These are phyloP conservation scores for Carlito syrichta DNA, from an alignment of 2,113 vertebrate genomes.

Conservation along the genomic window DNA sequence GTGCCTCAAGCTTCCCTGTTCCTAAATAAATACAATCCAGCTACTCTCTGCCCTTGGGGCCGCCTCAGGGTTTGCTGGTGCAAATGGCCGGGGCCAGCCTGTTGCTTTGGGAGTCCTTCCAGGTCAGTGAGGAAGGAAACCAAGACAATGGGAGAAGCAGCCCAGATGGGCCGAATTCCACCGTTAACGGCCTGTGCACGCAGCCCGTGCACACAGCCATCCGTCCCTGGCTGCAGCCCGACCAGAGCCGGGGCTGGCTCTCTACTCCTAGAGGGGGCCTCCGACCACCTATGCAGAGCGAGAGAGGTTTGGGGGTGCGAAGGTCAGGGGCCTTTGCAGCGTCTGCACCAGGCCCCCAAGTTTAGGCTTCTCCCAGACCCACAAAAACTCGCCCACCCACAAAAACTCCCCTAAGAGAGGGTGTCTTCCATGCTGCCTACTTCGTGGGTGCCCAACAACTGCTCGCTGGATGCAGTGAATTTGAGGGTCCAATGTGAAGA, in stretches of 20 bases:
- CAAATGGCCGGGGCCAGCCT: neutral
- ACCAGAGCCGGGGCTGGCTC: rapidly evolving
- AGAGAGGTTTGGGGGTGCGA: rapidly evolving
- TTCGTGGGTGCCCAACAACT: rapidly evolving
- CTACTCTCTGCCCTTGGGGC: neutral
- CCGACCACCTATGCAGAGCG: rapidly evolving
- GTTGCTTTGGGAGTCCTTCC: neutral
- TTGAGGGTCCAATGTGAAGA: rapidly evolving
- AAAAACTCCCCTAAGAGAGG: too few relatives aligned
- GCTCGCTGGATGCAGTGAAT: rapidly evolving
- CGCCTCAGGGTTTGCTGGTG: neutral
- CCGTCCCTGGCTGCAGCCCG: neutral
- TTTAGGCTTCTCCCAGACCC: neutral
- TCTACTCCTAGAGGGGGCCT: neutral
- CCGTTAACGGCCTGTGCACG: neutral
- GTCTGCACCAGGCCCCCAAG: neutral
- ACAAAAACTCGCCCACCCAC: too few relatives aligned
- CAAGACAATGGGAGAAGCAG: neutral
- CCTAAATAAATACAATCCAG: neutral
- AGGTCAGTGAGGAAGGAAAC: neutral
- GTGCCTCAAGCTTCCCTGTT: constrained; percentile 3
- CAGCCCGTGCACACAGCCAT: neutral
- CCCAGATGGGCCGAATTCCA: neutral
- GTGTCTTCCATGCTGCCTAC: neutral
- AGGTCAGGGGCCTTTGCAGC: neutral